These are phyloP conservation scores for Fregata magnificens DNA, from an alignment of 2,113 vertebrate species.

Conservation along the genomic window DNA sequence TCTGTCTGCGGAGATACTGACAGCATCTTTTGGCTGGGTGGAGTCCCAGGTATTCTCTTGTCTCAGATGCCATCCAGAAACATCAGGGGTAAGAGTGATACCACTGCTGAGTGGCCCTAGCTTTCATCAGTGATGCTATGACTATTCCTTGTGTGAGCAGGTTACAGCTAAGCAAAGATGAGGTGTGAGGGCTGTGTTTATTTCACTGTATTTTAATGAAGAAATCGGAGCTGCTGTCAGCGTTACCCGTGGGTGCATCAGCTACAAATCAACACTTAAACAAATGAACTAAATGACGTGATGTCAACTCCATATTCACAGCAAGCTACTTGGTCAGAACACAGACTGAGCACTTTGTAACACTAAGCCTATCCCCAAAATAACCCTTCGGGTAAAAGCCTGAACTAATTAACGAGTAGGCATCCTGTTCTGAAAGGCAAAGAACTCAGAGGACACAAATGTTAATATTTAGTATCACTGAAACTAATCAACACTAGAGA, in stretches of 20 bases:
- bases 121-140: slow-evolving; percentile 40
- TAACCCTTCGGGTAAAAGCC: slow-evolving; percentile 16
- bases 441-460: slow-evolving; percentile 4
- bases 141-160: slow-evolving; percentile 31
- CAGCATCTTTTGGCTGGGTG: not conserved
- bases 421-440: slow-evolving; percentile 13
- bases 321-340: slow-evolving; percentile 26
- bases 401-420: slow-evolving; percentile 33
- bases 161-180: slow-evolving; percentile 23
- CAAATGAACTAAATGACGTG: slow-evolving; percentile 55
- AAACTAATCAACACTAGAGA: not conserved
- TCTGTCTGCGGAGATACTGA: not conserved
- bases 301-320: slow-evolving; percentile 25
- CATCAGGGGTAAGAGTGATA: not conserved
- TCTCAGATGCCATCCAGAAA: slow-evolving; percentile 8
- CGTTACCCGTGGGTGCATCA: slow-evolving; percentile 53
- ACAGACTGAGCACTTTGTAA: slow-evolving; percentile 16
- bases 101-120: not conserved
- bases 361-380: slow-evolving; percentile 13
- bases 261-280: slow-evolving; percentile 61
- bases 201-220: slow-evolving; percentile 62
- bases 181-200: slow-evolving; percentile 64
- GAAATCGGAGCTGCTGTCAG: slow-evolving; percentile 60
- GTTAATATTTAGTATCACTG: not conserved
- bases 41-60: slow-evolving; percentile 1